A percentile compares a stretch with the other conserved stretches of the same genome.
Evolutionary conservation across 2,113 vertebrate species (phyloP).

Genomic region (Gadus chalcogrammus): DNA sequence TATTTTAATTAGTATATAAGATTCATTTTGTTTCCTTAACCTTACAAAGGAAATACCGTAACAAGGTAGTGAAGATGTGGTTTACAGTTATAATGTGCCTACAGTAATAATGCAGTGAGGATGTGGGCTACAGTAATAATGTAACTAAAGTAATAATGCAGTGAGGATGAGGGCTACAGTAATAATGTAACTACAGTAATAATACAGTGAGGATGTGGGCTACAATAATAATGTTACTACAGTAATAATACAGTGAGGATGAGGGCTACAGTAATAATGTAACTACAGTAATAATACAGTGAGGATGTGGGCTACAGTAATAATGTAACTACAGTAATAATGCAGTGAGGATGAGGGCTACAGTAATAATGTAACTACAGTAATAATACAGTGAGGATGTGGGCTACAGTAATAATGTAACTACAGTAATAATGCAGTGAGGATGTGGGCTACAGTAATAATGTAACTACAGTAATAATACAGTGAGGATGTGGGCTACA

Average conservation of each 20-base stretch:
- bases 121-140: not conserved
- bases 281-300: not conserved
- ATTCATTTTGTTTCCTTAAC: too few relatives aligned
- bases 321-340: not conserved
- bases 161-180: not conserved
- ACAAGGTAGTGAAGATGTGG: not conserved
- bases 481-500: not conserved
- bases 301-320: not conserved
- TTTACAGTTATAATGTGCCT: not conserved
- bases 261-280: not conserved
- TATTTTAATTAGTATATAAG: too few relatives aligned
- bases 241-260: slow-evolving; percentile 7
- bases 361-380: too few relatives aligned
- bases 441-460: not conserved
- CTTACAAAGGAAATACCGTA: too few relatives aligned
- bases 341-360: too few relatives aligned
- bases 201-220: not conserved
- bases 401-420: too few relatives aligned
- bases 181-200: not conserved
- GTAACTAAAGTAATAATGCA: not conserved
- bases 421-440: not conserved
- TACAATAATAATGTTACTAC: slow-evolving; percentile 5
- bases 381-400: not conserved
- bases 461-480: not conserved
- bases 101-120: not conserved